These are phyloP conservation scores for Magallana gigas DNA, from an alignment of 1,140 invertebrate genomes.

Conservation along the genomic window DNA sequence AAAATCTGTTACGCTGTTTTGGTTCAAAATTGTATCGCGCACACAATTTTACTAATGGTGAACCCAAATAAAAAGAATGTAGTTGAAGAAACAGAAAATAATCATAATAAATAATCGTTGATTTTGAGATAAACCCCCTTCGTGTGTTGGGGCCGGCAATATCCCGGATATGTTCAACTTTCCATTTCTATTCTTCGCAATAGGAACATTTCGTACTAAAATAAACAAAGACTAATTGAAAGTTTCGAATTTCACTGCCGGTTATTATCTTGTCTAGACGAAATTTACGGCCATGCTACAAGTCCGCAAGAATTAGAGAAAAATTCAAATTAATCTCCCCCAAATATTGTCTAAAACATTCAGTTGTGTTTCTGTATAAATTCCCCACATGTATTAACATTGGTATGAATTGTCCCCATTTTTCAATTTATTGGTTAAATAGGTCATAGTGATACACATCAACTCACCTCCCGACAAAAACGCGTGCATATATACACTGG, in stretches of 20 bases:
- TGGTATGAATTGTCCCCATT: conserved; percentile 9
- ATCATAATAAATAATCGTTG: conserved; percentile 15
- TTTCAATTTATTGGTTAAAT: conserved; percentile 8
- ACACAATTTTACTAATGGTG: neutral
- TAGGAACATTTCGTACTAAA: conserved; percentile 1
- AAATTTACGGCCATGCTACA: conserved; percentile 25
- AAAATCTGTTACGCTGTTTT: neutral
- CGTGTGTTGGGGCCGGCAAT: too few species aligned
- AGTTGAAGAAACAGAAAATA: neutral
- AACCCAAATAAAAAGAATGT: neutral
- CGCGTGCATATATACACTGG: neutral
- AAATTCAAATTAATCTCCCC: neutral
- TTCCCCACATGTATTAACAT: neutral
- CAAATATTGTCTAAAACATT: neutral
- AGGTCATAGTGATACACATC: neutral
- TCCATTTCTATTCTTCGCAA: neutral
- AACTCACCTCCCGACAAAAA: conserved; percentile 15
- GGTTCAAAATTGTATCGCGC: neutral
- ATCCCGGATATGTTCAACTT: neutral
- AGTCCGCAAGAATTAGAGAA: neutral
- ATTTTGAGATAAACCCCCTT: neutral
- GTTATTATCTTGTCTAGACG: conserved; percentile 30
- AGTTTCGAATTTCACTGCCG: conserved; percentile 15
- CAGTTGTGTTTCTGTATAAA: neutral
- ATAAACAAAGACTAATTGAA: conserved; percentile 35